These are phyloP conservation scores for Phalera bucephala DNA, from an alignment of 2,888 invertebrate species.

Conservation along the genomic window DNA sequence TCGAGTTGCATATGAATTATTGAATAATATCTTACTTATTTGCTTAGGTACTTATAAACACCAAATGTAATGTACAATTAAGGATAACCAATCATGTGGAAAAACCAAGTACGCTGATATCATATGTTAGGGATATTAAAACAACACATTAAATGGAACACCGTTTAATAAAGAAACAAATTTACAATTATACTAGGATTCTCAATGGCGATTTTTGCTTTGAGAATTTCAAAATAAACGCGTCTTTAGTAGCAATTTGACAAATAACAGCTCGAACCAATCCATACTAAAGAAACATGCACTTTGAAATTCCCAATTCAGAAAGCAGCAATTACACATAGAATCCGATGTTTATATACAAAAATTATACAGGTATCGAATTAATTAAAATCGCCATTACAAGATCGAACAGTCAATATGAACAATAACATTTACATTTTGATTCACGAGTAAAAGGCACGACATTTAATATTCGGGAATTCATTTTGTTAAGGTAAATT, in stretches of 20 bases:
- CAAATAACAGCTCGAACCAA: too few relatives aligned
- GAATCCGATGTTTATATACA: slow-evolving; percentile 50
- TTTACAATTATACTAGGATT: slow-evolving; percentile 56
- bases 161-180: slow-evolving; percentile 67
- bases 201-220: too few relatives aligned
- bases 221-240: too few relatives aligned
- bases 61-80: too few relatives aligned
- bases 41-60: too few relatives aligned
- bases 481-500: neutral
- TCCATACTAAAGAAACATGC: too few relatives aligned
- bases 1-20: too few relatives aligned
- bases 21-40: too few relatives aligned
- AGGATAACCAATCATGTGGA: too few relatives aligned
- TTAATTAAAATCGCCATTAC: slow-evolving; percentile 33
- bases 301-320: too few relatives aligned
- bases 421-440: slow-evolving; percentile 44
- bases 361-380: slow-evolving; percentile 41
- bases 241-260: too few relatives aligned
- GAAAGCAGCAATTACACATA: slow-evolving; percentile 7
- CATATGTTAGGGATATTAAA: neutral
- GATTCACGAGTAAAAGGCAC: slow-evolving; percentile 53
- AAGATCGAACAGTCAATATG: slow-evolving; percentile 31
- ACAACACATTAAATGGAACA: slow-evolving; percentile 27
- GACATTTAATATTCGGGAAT: slow-evolving; percentile 30
- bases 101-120: too few relatives aligned